Conservation (phyloP, 2,797 vertebrate genomes). For the Fratercula arctica region DNA sequence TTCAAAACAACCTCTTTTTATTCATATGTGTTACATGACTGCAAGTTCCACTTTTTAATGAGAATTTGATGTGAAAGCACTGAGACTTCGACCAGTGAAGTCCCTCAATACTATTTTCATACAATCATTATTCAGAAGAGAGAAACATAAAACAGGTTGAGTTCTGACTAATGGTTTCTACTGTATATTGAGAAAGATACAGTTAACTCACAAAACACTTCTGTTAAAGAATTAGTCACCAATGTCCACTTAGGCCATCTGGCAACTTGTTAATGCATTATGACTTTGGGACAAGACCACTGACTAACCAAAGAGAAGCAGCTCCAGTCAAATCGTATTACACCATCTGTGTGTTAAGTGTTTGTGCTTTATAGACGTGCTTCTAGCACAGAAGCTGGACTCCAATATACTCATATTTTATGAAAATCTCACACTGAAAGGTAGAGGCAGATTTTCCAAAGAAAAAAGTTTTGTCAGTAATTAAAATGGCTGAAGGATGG, state of each 20-base stretch:
- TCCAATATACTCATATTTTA: background rate
- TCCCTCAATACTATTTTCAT: background rate
- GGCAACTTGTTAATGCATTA: background rate
- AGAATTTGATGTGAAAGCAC: background rate
- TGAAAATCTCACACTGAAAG: background rate
- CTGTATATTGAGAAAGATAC: background rate
- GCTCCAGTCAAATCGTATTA: background rate
- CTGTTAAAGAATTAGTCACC: background rate
- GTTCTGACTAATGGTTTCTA: background rate
- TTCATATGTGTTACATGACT: rapidly evolving
- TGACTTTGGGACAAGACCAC: background rate
- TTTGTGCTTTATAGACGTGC: background rate
- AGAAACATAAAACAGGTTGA: background rate
- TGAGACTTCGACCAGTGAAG: background rate
- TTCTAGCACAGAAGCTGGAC: background rate
- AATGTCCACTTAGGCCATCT: background rate
- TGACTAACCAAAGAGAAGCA: rapidly evolving
- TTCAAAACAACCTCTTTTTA: background rate
- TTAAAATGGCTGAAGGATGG: background rate
- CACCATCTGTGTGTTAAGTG: background rate
- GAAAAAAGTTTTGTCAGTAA: background rate
- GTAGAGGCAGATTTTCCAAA: background rate
- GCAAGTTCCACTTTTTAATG: background rate
- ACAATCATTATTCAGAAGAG: background rate
- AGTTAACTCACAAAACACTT: background rate